phyloP scores from a whole-genome alignment of 92 coral and sea anemone species.

The Epizoanthus ramosus region DNA sequence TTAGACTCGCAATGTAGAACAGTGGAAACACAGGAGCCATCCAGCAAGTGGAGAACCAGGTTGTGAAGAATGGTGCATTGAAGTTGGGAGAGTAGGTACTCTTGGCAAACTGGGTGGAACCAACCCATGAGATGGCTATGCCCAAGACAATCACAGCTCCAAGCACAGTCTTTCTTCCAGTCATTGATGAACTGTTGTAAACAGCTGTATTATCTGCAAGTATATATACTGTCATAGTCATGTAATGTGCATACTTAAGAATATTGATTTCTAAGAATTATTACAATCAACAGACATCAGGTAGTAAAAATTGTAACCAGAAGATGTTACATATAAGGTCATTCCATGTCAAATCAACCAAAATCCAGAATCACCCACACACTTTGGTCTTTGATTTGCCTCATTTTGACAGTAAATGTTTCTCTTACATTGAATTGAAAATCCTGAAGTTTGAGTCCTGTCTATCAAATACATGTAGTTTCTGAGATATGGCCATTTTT shows the following conservation, averaged over 20 bases:
- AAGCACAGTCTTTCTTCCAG: conserved; percentile 32
- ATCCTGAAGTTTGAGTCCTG: too few relatives aligned
- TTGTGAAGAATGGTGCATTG: conserved; percentile 55
- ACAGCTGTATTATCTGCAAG: conserved; percentile 2
- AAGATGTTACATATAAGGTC: too few relatives aligned
- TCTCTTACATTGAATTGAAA: too few relatives aligned
- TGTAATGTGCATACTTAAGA: not conserved
- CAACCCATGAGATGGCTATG: conserved; percentile 56
- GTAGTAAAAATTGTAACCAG: too few relatives aligned
- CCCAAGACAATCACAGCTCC: conserved; percentile 50
- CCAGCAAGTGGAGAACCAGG: conserved; percentile 62
- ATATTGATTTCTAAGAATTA: too few relatives aligned
- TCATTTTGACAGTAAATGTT: too few relatives aligned
- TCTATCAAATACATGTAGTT: too few relatives aligned
- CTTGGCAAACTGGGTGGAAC: conserved; percentile 63
- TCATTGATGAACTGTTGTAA: conserved; percentile 6
- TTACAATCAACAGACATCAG: too few relatives aligned
- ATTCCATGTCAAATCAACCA: too few relatives aligned
- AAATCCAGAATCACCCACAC: too few relatives aligned
- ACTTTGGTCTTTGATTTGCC: too few relatives aligned
- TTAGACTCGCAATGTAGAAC: conserved; percentile 11
- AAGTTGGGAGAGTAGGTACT: conserved; percentile 53
- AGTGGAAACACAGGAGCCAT: conserved; percentile 46
- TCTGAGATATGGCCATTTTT: too few relatives aligned
- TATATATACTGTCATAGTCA: not conserved